Base-by-base conservation (phyloP, 2,797 vertebrate genomes). In the Euthynnus affinis region DNA sequence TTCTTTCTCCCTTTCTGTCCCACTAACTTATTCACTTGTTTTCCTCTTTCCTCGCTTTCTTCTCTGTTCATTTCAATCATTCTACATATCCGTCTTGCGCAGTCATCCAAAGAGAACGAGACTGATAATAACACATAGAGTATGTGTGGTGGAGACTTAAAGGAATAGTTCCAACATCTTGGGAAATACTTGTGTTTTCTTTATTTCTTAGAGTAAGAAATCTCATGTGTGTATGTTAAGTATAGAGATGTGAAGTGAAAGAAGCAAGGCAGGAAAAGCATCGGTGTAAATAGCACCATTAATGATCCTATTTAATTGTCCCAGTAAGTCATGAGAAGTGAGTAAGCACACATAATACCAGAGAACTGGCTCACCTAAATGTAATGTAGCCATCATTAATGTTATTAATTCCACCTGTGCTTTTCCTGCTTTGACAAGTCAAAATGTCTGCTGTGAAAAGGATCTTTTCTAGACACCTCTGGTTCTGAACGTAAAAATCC, bases 41-140 rank as follows among this genome's bases (percentile, higher is more conserved):
- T 63, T 51, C 23, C 52, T 80, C 61, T 40, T 40, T 74, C 69
- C 69, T 65, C 61, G 20, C 59, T 81, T 60, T 55, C 29, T 58
- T 71, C 75, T 68, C 29, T 71, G 56, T 86, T 87, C 74, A 61
- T 81, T 63, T 72, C 37, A 56, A 66, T 87, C 74, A n/a, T 52
- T 74, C 80, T 40, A 48, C 23, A 3, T 49, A 70, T 78, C 72
- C 64, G 48, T 64, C 59, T 40, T 23, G 46, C 64, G 40, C 58
- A 17, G 66, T 68, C 56, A 56, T 17, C 46, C 44, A 65, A 56
- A 66, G 5, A 64, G 44, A 56, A 23, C 25, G 34, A 56, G 46
- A 80, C 13, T 17, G 66, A 84, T 3, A 42, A 27, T 23, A 9
- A 83, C 29, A 74, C 42, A 67, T 18, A 55, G 12, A 6, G 3